These are phyloP conservation scores for Drosophila bipectinata DNA, from an alignment of 1,140 invertebrate species.

Conservation along the genomic window DNA sequence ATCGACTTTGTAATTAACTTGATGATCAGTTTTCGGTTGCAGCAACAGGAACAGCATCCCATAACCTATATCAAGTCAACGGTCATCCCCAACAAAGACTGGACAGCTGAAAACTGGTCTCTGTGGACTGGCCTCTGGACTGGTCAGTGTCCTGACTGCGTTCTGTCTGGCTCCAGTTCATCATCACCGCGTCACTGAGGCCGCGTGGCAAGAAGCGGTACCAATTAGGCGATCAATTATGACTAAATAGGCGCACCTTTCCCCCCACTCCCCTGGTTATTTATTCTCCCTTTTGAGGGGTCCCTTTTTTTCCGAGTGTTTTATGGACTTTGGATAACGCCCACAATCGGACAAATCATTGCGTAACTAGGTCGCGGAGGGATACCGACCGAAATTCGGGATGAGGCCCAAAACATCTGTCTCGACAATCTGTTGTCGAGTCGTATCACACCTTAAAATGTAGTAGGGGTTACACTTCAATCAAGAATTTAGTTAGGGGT, in stretches of 20 bases:
- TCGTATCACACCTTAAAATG: constrained; percentile 30
- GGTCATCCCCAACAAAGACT: neutral
- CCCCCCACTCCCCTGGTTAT: constrained; percentile 4
- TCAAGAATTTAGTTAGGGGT: too few species aligned
- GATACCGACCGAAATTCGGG: neutral
- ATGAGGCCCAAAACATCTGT: constrained; percentile 38
- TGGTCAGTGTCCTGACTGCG: too few species aligned
- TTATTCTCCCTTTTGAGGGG: too few species aligned
- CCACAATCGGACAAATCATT: constrained; percentile 54
- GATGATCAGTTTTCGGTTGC: constrained; percentile 14
- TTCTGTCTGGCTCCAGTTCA: constrained; percentile 7
- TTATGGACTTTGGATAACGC: constrained; percentile 28
- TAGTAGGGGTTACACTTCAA: too few species aligned
- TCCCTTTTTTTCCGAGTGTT: constrained; percentile 5
- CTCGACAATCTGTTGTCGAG: constrained; percentile 35
- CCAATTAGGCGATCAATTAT: constrained; percentile 51
- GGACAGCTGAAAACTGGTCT: constrained; percentile 3
- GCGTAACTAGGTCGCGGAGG: constrained; percentile 38
- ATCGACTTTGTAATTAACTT: constrained; percentile 32
- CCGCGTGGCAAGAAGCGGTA: constrained; percentile 24
- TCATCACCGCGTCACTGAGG: constrained; percentile 5
- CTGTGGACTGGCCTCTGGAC: too few species aligned
- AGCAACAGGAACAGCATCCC: constrained; percentile 37
- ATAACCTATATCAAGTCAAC: neutral
- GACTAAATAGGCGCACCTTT: constrained; percentile 49